These are phyloP conservation scores for Platyura marginata DNA, from an alignment of 1,140 invertebrate species.

Conservation along the genomic window DNA sequence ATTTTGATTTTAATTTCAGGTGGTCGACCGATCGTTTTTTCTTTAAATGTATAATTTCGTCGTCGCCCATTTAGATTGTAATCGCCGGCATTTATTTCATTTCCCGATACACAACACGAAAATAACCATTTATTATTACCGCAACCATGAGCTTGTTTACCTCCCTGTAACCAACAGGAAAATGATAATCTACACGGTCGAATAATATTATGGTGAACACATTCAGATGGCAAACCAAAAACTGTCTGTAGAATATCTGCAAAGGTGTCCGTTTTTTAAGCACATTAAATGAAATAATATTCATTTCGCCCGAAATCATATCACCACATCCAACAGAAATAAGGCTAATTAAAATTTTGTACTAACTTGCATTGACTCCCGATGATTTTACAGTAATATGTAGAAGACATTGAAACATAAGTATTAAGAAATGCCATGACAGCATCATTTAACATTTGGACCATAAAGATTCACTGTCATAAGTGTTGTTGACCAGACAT, in stretches of 20 bases:
- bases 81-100: conserved; percentile 6
- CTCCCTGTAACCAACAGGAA: conserved; percentile 51
- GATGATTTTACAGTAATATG: too few relatives aligned
- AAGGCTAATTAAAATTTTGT: too few relatives aligned
- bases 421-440: conserved; percentile 4
- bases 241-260: conserved; percentile 29
- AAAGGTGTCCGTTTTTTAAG: too few relatives aligned
- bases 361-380: too few relatives aligned
- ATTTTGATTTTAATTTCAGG: conserved; percentile 1
- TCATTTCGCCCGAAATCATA: too few relatives aligned
- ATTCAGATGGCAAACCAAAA: conserved; percentile 37
- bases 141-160: conserved; percentile 37
- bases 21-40: conserved; percentile 1
- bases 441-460: conserved; percentile 2
- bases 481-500: too few relatives aligned
- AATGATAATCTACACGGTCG: conserved; percentile 44
- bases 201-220: conserved; percentile 31
- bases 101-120: conserved; percentile 38
- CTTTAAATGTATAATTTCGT: conserved; percentile 3
- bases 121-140: conserved; percentile 43
- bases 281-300: too few relatives aligned
- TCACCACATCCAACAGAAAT: too few relatives aligned
- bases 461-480: too few relatives aligned
- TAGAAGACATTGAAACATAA: too few relatives aligned
- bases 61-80: background rate